Evolutionary conservation across 2,888 invertebrate species (phyloP).

Genomic region (Camponotus fellah): DNA sequence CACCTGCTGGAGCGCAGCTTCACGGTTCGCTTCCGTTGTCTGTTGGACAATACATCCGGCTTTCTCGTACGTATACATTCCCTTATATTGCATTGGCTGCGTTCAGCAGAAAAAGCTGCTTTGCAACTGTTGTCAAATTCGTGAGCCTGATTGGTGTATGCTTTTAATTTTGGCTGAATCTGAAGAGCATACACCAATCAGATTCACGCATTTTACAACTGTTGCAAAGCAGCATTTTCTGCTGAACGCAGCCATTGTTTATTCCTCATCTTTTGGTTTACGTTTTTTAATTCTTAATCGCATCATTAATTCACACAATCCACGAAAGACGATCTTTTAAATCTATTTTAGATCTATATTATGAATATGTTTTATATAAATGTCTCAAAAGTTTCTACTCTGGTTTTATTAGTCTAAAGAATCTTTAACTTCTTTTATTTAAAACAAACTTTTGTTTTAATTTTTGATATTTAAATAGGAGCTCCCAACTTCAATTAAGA

Average conservation of each 20-base stretch:
- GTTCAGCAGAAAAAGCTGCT: too few relatives aligned
- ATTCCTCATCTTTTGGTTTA: not conserved
- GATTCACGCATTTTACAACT: too few relatives aligned
- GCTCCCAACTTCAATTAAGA: not conserved
- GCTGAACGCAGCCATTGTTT: too few relatives aligned
- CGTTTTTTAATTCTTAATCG: not conserved
- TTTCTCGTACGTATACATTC: conserved; percentile 93
- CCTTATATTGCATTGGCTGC: not conserved
- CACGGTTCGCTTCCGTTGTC: conserved; percentile 99
- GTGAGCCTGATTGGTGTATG: too few relatives aligned
- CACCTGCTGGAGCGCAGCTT: conserved; percentile 98
- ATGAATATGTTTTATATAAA: not conserved
- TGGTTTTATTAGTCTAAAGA: not conserved
- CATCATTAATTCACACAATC: not conserved
- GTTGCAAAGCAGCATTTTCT: too few relatives aligned
- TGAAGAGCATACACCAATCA: too few relatives aligned
- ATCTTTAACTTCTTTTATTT: not conserved
- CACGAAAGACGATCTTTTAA: not conserved
- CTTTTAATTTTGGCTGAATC: too few relatives aligned
- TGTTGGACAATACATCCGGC: conserved; percentile 99
- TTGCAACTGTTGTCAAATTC: too few relatives aligned
- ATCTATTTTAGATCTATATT: not conserved
- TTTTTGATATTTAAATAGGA: not conserved
- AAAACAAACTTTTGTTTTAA: not conserved
- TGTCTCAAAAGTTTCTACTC: not conserved